phyloP scores from a whole-genome alignment of 2,113 vertebrate genomes.

The Carassius auratus region DNA sequence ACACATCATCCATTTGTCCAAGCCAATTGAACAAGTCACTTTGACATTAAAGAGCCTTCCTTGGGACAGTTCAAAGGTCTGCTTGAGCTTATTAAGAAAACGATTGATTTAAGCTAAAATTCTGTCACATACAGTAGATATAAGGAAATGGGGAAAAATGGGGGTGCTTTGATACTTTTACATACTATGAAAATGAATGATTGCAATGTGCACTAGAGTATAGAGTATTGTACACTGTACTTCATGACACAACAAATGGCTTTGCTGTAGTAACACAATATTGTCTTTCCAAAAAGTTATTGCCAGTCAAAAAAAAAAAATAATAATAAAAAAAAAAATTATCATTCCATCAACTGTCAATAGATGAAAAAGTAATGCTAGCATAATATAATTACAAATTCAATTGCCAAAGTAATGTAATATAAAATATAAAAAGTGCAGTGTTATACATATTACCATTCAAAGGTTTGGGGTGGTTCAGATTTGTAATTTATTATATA shows the following conservation, averaged over 20 bases:
- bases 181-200: not conserved
- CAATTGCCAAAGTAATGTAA: not conserved
- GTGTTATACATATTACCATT: not conserved
- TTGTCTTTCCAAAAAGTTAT: not conserved
- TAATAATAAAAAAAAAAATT: not conserved
- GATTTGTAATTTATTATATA: too few species aligned
- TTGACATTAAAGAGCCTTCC: constrained; percentile 38
- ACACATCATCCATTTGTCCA: constrained; percentile 27
- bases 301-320: not conserved
- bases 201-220: not conserved
- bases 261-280: not conserved
- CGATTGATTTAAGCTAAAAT: not conserved
- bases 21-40: constrained; percentile 32
- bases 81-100: constrained; percentile 25
- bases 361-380: not conserved
- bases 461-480: not conserved
- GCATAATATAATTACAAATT: too few species aligned
- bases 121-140: not conserved
- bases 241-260: not conserved
- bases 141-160: not conserved
- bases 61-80: constrained; percentile 4
- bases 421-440: not conserved
- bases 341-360: not conserved
- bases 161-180: not conserved
- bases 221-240: not conserved